Evolutionary conservation across 2,797 vertebrate genomes (phyloP), one percentile per base, ranked within the genome.

Genomic region (Scolopax bukidnonensis): DNA sequence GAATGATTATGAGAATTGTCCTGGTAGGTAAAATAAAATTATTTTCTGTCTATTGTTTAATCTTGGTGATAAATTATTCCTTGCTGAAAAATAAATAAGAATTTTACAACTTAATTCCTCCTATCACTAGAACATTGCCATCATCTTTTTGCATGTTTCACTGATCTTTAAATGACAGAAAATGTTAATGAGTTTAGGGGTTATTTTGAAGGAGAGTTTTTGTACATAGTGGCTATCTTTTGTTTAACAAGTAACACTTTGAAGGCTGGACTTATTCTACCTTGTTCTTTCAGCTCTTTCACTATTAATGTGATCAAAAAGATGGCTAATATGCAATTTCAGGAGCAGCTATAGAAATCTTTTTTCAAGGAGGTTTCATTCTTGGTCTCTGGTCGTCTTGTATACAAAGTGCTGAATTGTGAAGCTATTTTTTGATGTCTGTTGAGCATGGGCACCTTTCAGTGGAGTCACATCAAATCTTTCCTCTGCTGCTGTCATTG

Each of bases 161-260:
- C 40, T 84, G 76, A 73, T 88, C 63, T 71, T 78, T 69, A 88
- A 78, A 76, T 79, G 73, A 63, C 48, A 56, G 7, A 36, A 4
- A 41, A 50, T 78, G 81, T 69, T 86, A 78, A 81, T 56, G 28
- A 61, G n/a, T 75, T 69, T 76, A 65, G 94, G 59, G 43, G 76
- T 89, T 74, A 73, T 84, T 91, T 90, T 94, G 76, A 95, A 96
- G 75, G 83, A 90, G n/a, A 88, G 3, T 25, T 93, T 93, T 84
- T 87, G 6, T 75, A 50, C 5, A 6, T 64, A 47, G 24, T n/a
- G 38, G 15, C 33, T 74, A 47, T 70, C 33, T 89, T 70, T 67
- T 89, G 12, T 68, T 93, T 83, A 83, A 60, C 50, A 85, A 51
- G 45, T 53, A 89, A 81, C 63, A 0, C 47, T 91, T 86, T 41